Evolutionary conservation across 2,113 vertebrate species (phyloP).

Genomic region (Pyrgilauda ruficollis): DNA sequence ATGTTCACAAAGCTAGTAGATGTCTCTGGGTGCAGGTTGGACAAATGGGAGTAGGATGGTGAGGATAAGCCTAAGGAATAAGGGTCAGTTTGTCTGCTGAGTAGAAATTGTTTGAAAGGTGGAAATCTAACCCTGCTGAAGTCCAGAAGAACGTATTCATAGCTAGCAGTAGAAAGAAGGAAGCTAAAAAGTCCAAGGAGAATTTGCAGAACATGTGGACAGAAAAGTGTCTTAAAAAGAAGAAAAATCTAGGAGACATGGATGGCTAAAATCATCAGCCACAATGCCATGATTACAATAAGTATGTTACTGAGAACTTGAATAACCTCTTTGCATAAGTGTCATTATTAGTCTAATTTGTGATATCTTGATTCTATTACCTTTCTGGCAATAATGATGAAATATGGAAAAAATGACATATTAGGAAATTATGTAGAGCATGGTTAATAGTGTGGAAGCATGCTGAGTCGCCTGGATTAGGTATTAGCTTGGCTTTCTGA

Average conservation of each 20-base stretch:
- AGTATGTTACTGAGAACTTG: not conserved
- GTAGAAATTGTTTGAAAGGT: not conserved
- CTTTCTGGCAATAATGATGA: not conserved
- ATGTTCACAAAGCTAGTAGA: not conserved
- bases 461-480: not conserved
- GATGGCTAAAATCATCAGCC: not conserved
- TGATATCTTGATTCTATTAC: not conserved
- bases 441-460: fast-evolving
- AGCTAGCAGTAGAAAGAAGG: not conserved
- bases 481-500: not conserved
- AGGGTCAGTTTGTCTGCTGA: not conserved
- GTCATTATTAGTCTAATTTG: not conserved
- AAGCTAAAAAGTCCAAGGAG: not conserved
- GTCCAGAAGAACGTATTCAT: fast-evolving
- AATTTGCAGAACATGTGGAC: not conserved
- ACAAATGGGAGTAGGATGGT: not conserved
- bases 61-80: not conserved
- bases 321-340: not conserved
- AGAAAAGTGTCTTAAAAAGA: not conserved
- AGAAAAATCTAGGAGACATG: not conserved
- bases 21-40: not conserved
- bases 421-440: not conserved
- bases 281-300: not conserved
- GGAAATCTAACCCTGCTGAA: not conserved
- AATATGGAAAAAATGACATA: not conserved